Evolutionary conservation across 2,888 invertebrate species (phyloP), one percentile per base, ranked within the genome.

Genomic region (Sinohyriopsis cumingii): DNA sequence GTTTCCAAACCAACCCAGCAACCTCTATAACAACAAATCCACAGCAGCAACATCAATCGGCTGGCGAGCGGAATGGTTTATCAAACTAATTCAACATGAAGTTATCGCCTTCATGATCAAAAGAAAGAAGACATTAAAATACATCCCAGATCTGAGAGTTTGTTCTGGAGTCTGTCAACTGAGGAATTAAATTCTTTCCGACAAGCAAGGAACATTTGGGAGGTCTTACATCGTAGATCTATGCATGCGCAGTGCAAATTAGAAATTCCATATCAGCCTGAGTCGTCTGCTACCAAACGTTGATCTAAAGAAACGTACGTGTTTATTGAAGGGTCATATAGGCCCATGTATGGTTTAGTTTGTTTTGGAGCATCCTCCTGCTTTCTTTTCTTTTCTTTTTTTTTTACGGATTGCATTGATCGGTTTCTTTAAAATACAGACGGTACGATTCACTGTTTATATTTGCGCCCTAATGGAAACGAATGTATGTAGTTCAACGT

Each of bases 81-180:
- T 73, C 65, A 69, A 72, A 73, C 73, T 72, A 73, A 73, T 73
- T 76, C 76, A 76, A 76, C 76, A 76, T 69, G 73, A 73, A 72
- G 72, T 73, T 73, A 76, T 76, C 76, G 73, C 76, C 66, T 69
- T 69, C 67, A 66, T 72, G 76, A 76, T 76, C 76, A 76, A 73
- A 76, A 69, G 68, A 70, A 63, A 66, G 69, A 66, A 67, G 73
- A 65, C 68, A 64, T 68, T 61, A 76, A 73, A 71, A 73, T 73
- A 73, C 73, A 76, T 73, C 72, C 71, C 55, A 68, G 63, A 69
- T 63, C 55, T 68, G 55, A 65, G 60, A 69, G 64, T 54, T 20
- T 55, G 70, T 45, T 69, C 76, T 76, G 76, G 68, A 22, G 55
- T 73, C 63, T 68, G 69, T 76, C 76, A 76, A 65, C 68, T 45